phyloP scores from a whole-genome alignment of 2,113 vertebrate genomes.

The Pollimyrus isidori region DNA sequence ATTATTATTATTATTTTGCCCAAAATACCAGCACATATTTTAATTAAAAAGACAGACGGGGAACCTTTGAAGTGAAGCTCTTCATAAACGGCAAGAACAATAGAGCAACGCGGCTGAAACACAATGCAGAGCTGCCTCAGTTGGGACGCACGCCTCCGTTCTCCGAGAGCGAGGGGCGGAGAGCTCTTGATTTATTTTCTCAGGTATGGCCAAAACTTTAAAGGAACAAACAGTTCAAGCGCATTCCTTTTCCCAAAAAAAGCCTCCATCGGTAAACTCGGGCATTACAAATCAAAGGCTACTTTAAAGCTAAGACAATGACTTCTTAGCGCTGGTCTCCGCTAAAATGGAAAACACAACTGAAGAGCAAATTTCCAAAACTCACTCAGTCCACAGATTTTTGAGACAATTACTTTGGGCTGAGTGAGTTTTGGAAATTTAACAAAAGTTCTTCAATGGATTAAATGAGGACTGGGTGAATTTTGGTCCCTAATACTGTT shows the following conservation, averaged over 20 bases:
- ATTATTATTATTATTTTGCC: constrained; percentile 23
- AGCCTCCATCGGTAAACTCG: not conserved
- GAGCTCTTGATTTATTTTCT: not conserved
- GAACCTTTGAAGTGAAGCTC: constrained; percentile 19
- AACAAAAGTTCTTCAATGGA: not conserved
- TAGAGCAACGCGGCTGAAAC: not conserved
- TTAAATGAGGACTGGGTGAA: not conserved
- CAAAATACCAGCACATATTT: constrained; percentile 7
- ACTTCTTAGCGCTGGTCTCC: not conserved
- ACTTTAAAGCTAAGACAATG: not conserved
- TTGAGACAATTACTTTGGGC: not conserved
- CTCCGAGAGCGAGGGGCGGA: not conserved
- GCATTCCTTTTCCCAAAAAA: not conserved
- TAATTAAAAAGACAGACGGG: constrained; percentile 8
- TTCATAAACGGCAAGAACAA: constrained; percentile 18
- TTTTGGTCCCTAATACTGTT: not conserved
- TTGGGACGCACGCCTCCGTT: not conserved
- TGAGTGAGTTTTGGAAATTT: not conserved
- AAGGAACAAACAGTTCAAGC: not conserved
- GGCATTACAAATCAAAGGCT: not conserved
- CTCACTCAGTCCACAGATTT: not conserved
- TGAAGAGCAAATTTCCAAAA: not conserved
- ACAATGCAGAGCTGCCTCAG: not conserved
- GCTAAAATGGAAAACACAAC: not conserved
- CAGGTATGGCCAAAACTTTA: not conserved